Base-by-base conservation (phyloP, 2,888 invertebrate genomes). In the Eupithecia insigniata region DNA sequence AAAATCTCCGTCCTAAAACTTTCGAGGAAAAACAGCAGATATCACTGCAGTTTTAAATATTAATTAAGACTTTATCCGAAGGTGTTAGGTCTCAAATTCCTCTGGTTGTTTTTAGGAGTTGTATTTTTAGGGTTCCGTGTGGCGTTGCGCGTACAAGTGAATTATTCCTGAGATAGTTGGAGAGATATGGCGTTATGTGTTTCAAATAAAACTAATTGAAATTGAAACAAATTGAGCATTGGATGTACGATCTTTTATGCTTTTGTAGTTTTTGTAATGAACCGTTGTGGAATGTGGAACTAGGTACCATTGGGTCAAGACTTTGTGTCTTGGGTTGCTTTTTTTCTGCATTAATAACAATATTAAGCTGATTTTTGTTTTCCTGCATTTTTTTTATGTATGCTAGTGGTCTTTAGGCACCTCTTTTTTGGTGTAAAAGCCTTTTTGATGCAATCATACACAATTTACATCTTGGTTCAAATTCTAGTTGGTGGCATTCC, bases 81-180 rank as follows among this genome's bases (percentile, higher is more conserved):
- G 1, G 26, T 18, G 65, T 46, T 79, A 82, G 66, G 74, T 72
- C 34, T 67, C 43, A n/a, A 68, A 68, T 67, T 73, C 76, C 18
- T 30, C 32, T 61, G 66, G n/a, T 10, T 28, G 43, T 66, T 66
- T 69, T 66, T 66, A 61, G 7, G 39, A 71, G 73, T 78, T 80
- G 78, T 77, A 26, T 34, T 69, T 51, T 65, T 39, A 51, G 55
- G 64, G 60, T 66, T 61, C 64, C 28, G 72, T 39, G 67, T 55
- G 66, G 60, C 74, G 70, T 73, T 73, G 69, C 72, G 71, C 65
- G 82, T 80, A 77, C 79, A 82, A 84, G 84, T 87, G 90, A 90
- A 90, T 91, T 89, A 90, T 92, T 92, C 87, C 80, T 83, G 81
- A 90, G 92, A 93, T 93, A 91, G 90, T 88, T 88, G 84, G 84